Evolutionary conservation across 2,888 invertebrate species (phyloP), one percentile per base, ranked within the genome.

Genomic region (Tetanocera ferruginea): DNA sequence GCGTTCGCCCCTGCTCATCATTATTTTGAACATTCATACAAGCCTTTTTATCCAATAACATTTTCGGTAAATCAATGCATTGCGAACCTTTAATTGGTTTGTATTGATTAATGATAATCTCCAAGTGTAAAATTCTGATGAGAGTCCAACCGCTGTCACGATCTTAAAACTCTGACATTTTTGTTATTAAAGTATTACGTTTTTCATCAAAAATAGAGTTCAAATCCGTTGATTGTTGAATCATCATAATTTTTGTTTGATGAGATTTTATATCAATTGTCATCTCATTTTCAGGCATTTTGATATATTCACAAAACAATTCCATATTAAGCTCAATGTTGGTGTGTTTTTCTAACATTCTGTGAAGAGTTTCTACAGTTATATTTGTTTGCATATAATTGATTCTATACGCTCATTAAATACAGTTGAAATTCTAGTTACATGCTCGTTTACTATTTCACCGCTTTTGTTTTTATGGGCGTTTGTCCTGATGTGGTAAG

Each of bases 31-130:
- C n/a, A n/a, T n/a, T n/a, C n/a, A n/a, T n/a, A n/a, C n/a, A n/a
- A n/a, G n/a, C n/a, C n/a, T n/a, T n/a, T n/a, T n/a, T n/a, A 84
- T 51, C 80, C 78, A 43, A 84, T 84, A 64, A 83, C 85, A 64
- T 78, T 73, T 73, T 73, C 43, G 60, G 73, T 2, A 73, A 19
- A 60, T 62, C 34, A 37, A 73, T 57, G 62, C 37, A 73, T 23
- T n/a, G 57, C 11, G 76, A 71, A 23, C 49, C 62, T 76, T 5
- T n/a, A n/a, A n/a, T n/a, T n/a, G n/a, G n/a, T n/a, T n/a, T n/a
- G n/a, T n/a, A n/a, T n/a, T n/a, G n/a, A n/a, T n/a, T n/a, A n/a
- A n/a, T n/a, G n/a, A n/a, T n/a, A n/a, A n/a, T n/a, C n/a, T n/a
- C n/a, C n/a, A 86, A 67, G 55, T 49, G 66, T 49, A 66, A 64